A percentile compares a stretch with the other conserved stretches of the same genome.
Conservation (phyloP, 1,140 invertebrate genomes). For the Anastrepha ludens region DNA sequence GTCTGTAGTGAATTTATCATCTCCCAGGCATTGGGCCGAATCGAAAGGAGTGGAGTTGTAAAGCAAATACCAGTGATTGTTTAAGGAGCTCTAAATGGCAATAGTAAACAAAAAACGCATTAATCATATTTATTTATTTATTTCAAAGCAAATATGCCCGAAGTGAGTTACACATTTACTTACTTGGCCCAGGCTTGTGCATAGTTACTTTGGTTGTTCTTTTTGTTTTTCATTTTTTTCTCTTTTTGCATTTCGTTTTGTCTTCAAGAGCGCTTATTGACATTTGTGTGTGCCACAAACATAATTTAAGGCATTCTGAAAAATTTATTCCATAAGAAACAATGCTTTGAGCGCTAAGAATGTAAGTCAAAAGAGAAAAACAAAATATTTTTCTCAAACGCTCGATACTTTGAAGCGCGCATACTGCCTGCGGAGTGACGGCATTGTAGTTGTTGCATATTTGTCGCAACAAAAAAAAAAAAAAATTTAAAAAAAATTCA, state of each 20-base stretch:
- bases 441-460: too few relatives aligned
- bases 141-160: background rate
- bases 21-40: too few relatives aligned
- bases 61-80: too few relatives aligned
- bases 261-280: background rate
- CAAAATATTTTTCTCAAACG: background rate
- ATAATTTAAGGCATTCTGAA: slow-evolving; percentile 3
- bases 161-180: background rate
- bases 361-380: background rate
- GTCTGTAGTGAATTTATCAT: too few relatives aligned
- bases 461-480: too few relatives aligned
- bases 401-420: background rate
- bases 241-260: background rate
- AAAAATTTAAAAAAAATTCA: too few relatives aligned
- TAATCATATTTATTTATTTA: background rate
- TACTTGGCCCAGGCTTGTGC: background rate
- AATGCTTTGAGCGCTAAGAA: background rate
- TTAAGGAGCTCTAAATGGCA: too few relatives aligned
- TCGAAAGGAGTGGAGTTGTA: too few relatives aligned
- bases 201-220: background rate
- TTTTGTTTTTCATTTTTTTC: too few relatives aligned
- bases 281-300: background rate
- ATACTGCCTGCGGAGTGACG: background rate
- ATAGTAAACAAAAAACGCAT: too few relatives aligned
- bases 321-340: background rate